These are phyloP conservation scores for Bovichtus diacanthus DNA, from an alignment of 2,797 vertebrate species.

Conservation along the genomic window DNA sequence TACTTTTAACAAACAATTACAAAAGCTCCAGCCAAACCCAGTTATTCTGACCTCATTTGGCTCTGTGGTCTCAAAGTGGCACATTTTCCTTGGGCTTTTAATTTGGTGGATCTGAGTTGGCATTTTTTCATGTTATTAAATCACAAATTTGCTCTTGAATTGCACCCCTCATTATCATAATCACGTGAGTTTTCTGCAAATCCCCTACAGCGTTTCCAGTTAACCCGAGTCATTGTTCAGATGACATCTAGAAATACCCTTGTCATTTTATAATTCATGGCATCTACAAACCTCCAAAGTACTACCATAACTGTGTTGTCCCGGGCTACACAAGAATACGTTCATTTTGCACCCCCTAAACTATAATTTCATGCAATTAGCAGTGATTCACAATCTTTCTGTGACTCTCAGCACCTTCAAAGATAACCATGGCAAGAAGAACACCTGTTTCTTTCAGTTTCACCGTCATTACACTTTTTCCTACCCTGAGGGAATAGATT, in stretches of 20 bases:
- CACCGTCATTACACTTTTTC: conserved; percentile 72
- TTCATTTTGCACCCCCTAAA: conserved; percentile 58
- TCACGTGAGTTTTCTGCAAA: conserved; percentile 52
- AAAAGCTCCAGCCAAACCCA: conserved; percentile 16
- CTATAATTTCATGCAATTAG: conserved; percentile 78
- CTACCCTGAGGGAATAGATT: conserved; percentile 65
- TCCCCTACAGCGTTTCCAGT: conserved; percentile 50
- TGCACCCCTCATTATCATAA: conserved; percentile 37
- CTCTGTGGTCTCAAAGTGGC: conserved; percentile 22
- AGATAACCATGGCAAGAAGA: conserved; percentile 50
- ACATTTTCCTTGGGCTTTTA: conserved; percentile 25
- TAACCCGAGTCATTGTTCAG: conserved; percentile 52
- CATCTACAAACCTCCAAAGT: conserved; percentile 31
- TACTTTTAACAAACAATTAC: conserved; percentile 28
- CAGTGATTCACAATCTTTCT: conserved; percentile 71
- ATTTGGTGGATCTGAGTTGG: conserved; percentile 35
- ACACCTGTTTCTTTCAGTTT: conserved; percentile 82
- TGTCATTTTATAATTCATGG: conserved; percentile 42
- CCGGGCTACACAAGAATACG: conserved; percentile 33
- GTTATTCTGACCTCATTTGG: conserved; percentile 23
- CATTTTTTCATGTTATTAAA: conserved; percentile 32
- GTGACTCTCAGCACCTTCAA: conserved; percentile 65
- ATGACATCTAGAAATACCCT: conserved; percentile 41
- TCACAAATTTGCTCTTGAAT: conserved; percentile 44
- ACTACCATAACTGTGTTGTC: conserved; percentile 9